phyloP scores from a whole-genome alignment of 2,113 vertebrate species.

The Daubentonia madagascariensis region DNA sequence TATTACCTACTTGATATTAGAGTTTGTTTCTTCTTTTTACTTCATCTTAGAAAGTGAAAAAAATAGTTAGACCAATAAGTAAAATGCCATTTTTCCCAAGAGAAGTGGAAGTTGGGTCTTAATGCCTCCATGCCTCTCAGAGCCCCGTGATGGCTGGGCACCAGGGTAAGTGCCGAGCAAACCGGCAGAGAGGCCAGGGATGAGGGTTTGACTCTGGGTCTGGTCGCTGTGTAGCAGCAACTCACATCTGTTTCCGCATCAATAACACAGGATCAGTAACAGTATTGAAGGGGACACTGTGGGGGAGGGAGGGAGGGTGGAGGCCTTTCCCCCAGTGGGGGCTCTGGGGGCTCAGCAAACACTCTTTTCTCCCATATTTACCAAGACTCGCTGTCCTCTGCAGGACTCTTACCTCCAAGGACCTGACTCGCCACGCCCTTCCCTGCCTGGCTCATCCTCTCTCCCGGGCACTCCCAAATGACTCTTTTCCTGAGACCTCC shows the following conservation, averaged over 20 bases:
- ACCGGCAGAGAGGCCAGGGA: neutral
- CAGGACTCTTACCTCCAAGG: neutral
- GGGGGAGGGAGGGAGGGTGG: rapidly evolving
- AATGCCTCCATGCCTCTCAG: neutral
- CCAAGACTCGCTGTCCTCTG: rapidly evolving
- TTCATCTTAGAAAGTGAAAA: neutral
- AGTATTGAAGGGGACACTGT: no score
- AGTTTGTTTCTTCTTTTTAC: neutral
- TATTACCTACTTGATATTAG: neutral
- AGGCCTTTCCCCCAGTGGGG: rapidly evolving
- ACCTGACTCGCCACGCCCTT: neutral
- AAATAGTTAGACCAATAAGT: neutral
- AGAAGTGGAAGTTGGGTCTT: neutral
- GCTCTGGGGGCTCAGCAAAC: neutral
- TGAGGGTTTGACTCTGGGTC: neutral
- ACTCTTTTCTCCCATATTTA: rapidly evolving
- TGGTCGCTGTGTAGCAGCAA: neutral
- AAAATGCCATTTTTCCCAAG: neutral
- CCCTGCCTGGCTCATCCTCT: neutral
- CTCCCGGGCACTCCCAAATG: neutral
- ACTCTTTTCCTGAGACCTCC: neutral
- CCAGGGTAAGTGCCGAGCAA: no score
- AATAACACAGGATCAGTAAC: neutral
- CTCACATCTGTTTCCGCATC: no score
- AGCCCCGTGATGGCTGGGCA: rapidly evolving